phyloP scores from a whole-genome alignment of 2,113 vertebrate genomes.

The Siniperca chuatsi region DNA sequence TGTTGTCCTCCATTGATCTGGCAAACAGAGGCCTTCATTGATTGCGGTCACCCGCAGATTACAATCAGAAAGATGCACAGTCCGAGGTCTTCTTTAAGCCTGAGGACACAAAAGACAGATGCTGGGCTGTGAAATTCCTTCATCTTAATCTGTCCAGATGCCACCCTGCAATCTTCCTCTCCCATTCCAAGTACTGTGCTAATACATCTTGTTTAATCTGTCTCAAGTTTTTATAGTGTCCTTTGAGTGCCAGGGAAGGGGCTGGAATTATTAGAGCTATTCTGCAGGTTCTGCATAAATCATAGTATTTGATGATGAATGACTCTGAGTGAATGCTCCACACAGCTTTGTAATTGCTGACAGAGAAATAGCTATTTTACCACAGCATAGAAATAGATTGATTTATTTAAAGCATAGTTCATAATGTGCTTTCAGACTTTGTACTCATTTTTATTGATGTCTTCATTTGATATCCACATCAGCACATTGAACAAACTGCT shows the following conservation, averaged over 20 bases:
- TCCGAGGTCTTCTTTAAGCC: conserved; percentile 45
- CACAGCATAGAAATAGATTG: conserved; percentile 48
- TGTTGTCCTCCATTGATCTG: conserved; percentile 68
- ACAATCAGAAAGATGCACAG: conserved; percentile 51
- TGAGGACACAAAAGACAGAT: conserved; percentile 41
- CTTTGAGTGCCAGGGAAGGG: conserved; percentile 33
- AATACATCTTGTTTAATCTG: conserved; percentile 52
- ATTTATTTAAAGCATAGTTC: conserved; percentile 73
- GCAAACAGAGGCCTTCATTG: conserved; percentile 61
- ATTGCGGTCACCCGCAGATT: conserved; percentile 66
- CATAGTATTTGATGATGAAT: conserved; percentile 73
- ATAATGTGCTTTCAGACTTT: conserved; percentile 65
- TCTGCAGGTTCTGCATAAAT: conserved; percentile 67
- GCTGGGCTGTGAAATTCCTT: conserved; percentile 37
- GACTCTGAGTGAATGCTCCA: conserved; percentile 30
- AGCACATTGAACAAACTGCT: conserved; percentile 62
- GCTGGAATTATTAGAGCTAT: conserved; percentile 57
- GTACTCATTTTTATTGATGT: conserved; percentile 76
- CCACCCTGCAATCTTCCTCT: conserved; percentile 22
- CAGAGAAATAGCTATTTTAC: conserved; percentile 47
- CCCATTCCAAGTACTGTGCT: not conserved
- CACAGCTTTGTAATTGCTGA: conserved; percentile 58
- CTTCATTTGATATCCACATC: conserved; percentile 76
- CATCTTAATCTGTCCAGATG: conserved; percentile 53
- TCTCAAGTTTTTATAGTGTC: conserved; percentile 49